A percentile compares a stretch with the other conserved stretches of the same genome.
phyloP scores from a whole-genome alignment of 2,113 vertebrate genomes.

The Cephalopterus ornatus region DNA sequence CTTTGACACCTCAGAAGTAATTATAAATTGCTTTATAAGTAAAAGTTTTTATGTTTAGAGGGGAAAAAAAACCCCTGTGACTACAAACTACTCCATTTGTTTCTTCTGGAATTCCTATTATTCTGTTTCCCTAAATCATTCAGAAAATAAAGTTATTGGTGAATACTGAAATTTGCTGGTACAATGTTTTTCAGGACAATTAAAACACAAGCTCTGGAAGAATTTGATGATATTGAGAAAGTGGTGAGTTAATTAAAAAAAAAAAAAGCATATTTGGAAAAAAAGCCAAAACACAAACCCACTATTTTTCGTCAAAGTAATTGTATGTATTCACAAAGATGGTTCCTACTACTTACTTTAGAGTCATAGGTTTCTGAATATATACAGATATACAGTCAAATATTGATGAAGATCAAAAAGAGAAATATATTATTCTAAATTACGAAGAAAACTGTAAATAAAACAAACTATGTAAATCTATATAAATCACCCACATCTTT shows the following conservation, averaged over 20 bases:
- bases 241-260: not conserved
- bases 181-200: not conserved
- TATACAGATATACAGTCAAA: not conserved
- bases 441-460: not conserved
- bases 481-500: not conserved
- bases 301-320: not conserved
- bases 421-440: not conserved
- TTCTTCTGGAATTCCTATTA: not conserved
- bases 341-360: not conserved
- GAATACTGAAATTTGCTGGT: not conserved
- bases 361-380: not conserved
- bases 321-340: not conserved
- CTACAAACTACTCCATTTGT: not conserved
- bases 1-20: not conserved
- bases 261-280: not conserved
- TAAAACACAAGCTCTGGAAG: not conserved
- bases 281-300: not conserved
- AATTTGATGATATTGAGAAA: not conserved
- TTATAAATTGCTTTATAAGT: not conserved
- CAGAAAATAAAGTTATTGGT: not conserved
- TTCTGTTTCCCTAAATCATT: not conserved
- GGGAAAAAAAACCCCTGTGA: not conserved
- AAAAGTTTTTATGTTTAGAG: not conserved
- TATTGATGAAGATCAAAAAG: not conserved
- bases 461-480: not conserved